Evolutionary conservation across 2,888 invertebrate genomes (phyloP).

Genomic region (Formica aserva): DNA sequence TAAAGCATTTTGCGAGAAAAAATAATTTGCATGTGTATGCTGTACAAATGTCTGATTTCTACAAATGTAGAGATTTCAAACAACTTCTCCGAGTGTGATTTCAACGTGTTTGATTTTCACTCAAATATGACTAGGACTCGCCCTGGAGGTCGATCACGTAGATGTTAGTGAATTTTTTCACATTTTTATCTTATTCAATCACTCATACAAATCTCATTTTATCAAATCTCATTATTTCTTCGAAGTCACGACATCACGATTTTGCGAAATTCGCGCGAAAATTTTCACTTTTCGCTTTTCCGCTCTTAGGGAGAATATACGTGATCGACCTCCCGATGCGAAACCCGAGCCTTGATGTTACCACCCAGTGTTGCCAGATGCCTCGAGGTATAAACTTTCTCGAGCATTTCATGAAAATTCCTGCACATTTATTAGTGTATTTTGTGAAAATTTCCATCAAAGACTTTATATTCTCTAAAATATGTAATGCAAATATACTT

Average conservation of each 20-base stretch:
- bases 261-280: constrained; percentile 33
- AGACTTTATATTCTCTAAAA: neutral
- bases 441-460: constrained; percentile 13
- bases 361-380: constrained; percentile 1
- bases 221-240: constrained; percentile 16
- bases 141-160: neutral
- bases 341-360: constrained; percentile 18
- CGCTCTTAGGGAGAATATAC: constrained; percentile 14
- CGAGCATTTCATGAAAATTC: constrained; percentile 11
- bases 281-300: constrained; percentile 27
- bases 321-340: constrained; percentile 18
- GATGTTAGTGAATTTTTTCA: constrained; percentile 28
- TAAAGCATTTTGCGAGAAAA: neutral
- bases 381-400: constrained; percentile 22
- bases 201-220: constrained; percentile 26
- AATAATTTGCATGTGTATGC: neutral
- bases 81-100: neutral
- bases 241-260: constrained; percentile 19
- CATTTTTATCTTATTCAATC: constrained; percentile 26
- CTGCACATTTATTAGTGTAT: neutral
- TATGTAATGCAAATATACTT: neutral
- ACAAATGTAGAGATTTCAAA: neutral
- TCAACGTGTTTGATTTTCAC: neutral
- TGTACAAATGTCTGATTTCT: no score
- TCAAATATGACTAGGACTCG: neutral